Base-by-base conservation (phyloP, 2,888 invertebrate genomes). In the Mactromeris polynyma region DNA sequence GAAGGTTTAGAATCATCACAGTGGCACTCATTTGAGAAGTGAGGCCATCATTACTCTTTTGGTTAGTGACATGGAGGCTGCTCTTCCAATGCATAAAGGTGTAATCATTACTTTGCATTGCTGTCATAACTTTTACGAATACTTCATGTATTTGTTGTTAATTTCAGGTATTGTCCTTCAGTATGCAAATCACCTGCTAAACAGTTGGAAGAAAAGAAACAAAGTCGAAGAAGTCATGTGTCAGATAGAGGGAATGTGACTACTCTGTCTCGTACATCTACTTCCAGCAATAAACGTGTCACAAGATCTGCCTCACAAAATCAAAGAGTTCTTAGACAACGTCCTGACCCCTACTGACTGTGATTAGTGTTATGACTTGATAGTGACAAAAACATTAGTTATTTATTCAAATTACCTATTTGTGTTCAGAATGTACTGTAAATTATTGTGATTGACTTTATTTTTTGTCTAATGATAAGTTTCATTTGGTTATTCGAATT, bases 151-250 rank as follows among this genome's bases (percentile, higher is more conserved):
- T n/a, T 26, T 58, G 26, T n/a, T n/a, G 3, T 19, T 42, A 36
- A 38, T 86, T 81, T 33, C 33, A 81, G 73, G 69, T 14, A n/a
- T 36, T 84, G 84, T 38, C 54, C 84, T 33, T 51, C 17, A 14
- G 33, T 36, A 0, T 54, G 78, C 11, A 54, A 26, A 54, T 33
- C 36, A 33, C 73, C 83, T 36, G 33, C 17, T 17, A 54, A 51
- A 46, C 36, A 42, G n/a, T 17, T 2, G 42, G 17, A 3, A 21
- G 36, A 73, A 11, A 11, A n/a, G 54, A 1, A 9, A 21, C 21
- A 38, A 78, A 84, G 78, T 21, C 84, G 78, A 17, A 79, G 79
- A 79, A 84, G 84, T 78, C 84, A 73, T 36, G 84, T 84, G 21
- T 33, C 36, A 14, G 84, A 84, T 38, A 33, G 84, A 36, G 84